A percentile compares a stretch with the other conserved stretches of the same genome.
These are phyloP conservation scores for Myioborus miniatus DNA, from an alignment of 2,797 vertebrate genomes.

Conservation along the genomic window DNA sequence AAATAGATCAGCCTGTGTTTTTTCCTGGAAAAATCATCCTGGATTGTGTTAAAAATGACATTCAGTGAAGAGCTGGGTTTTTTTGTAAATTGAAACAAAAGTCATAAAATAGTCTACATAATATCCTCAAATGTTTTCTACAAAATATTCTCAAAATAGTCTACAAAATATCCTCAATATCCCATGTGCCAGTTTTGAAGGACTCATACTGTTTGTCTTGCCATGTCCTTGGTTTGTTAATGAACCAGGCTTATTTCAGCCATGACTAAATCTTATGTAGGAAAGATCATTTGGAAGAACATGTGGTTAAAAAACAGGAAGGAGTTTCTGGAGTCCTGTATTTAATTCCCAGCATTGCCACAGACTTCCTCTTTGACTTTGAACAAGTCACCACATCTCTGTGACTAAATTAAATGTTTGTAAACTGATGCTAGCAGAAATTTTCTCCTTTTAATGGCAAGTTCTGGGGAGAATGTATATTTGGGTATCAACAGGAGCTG, in stretches of 20 bases:
- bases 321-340: constrained; percentile 1
- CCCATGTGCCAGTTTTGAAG: background rate
- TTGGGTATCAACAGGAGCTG: background rate
- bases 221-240: background rate
- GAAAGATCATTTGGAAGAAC: background rate
- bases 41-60: background rate
- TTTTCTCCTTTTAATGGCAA: background rate
- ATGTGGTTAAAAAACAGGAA: constrained; percentile 32
- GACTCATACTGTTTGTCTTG: background rate
- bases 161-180: background rate
- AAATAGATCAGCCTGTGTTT: background rate
- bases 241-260: background rate
- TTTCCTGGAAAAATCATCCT: background rate
- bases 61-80: background rate
- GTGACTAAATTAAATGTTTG: background rate
- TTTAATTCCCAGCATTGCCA: constrained; percentile 39
- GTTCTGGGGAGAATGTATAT: background rate
- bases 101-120: constrained; percentile 7
- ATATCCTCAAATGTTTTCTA: background rate
- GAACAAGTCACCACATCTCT: constrained; percentile 8
- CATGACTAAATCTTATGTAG: constrained; percentile 9
- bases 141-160: background rate
- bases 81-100: background rate
- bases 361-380: constrained; percentile 31
- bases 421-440: background rate